Evolutionary conservation across 2,797 vertebrate species (phyloP), one percentile per base, ranked within the genome.

Genomic region (Pangasius macronema): DNA sequence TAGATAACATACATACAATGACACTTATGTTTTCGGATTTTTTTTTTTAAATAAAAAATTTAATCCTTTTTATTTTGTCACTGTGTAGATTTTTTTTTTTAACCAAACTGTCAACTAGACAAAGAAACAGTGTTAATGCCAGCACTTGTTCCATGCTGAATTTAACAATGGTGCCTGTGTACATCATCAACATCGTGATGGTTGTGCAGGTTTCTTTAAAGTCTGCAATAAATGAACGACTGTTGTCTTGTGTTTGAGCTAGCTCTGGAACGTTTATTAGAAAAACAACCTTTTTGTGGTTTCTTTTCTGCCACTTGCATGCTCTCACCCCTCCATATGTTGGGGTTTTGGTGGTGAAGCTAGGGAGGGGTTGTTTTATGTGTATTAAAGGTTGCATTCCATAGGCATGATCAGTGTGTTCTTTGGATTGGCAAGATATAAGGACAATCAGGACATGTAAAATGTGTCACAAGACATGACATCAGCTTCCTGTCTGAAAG

Each of bases 361-460:
- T 8, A 73, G 46, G 14, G 33, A 59, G 33, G 18, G 9, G 24
- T 14, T 36, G 14, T 57, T 24, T 57, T 57, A 10, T 59, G 33
- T 39, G 30, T 20, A 36, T 79, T 79, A 10, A 55, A 59, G 53
- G 22, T 5, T 22, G 2, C 30, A 39, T 59, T 80, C 53, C 22
- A 14, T 39, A 14, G 33, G 18, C 33, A 57, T 57, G 20, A 36
- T 53, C 10, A 91, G 83, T 61, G 82, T 90, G 87, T 90, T 83
- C 85, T 79, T 85, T 91, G 67, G 59, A 61, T 85, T 81, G 22
- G 75, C 80, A 93, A 94, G 94, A 94, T 33, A 36, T 33, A 36
- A 22, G 76, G 51, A 57, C 10, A 80, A 80, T 55, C n/a, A 33
- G 20, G 57, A 55, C 18, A 11, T 55, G 30, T 79, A 57, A 49